Evolutionary conservation across 2,113 vertebrate species (phyloP).

Genomic region (Accipiter virgatus): DNA sequence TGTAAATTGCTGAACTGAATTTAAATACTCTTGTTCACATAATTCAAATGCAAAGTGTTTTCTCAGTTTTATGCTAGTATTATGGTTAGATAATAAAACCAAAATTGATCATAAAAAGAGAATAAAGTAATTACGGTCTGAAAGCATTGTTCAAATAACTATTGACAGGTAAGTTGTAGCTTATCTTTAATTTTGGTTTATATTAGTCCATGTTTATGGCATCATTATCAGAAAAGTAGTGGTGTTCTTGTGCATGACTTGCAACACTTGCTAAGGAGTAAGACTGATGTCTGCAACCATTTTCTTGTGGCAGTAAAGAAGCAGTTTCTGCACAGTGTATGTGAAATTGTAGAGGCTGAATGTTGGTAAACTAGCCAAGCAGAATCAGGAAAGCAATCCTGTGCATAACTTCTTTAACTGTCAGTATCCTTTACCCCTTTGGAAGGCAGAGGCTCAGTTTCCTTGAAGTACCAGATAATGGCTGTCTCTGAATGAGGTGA

Average conservation of each 20-base stretch:
- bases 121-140: background rate
- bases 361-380: background rate
- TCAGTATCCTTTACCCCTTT: background rate
- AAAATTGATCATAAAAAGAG: background rate
- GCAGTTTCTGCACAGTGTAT: background rate
- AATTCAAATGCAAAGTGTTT: background rate
- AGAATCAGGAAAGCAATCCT: background rate
- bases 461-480: background rate
- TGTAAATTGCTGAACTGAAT: background rate
- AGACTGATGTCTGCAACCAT: background rate
- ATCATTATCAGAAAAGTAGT: background rate
- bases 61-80: background rate
- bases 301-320: background rate
- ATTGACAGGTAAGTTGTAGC: background rate
- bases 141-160: background rate
- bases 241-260: background rate
- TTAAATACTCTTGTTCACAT: background rate
- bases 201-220: background rate
- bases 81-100: background rate
- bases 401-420: background rate
- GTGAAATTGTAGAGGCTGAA: background rate
- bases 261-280: background rate
- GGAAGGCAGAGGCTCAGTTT: background rate
- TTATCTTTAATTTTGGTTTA: background rate
- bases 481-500: background rate